Percentiles rank a stretch among this genome's conserved stretches.
Evolutionary conservation across 1,140 invertebrate genomes (phyloP).

Genomic region (Apis laboriosa): DNA sequence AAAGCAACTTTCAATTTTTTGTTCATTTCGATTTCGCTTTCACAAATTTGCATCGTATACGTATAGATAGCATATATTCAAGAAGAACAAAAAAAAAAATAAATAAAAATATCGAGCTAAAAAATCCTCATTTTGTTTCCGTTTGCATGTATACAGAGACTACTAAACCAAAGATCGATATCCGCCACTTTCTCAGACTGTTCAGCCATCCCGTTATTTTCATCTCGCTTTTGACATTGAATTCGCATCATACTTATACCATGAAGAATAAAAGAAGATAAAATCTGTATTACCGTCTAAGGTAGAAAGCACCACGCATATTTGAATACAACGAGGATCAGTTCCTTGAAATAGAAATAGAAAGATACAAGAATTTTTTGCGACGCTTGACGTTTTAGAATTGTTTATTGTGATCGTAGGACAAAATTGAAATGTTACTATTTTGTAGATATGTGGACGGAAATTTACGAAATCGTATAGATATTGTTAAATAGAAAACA

Average conservation of each 20-base stretch:
- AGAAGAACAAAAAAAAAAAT: not conserved
- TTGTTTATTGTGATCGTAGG: not conserved
- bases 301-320: not conserved
- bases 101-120: not conserved
- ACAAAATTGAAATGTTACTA: not conserved
- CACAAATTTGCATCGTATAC: conserved; percentile 6
- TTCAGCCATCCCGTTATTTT: conserved; percentile 40
- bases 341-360: not conserved
- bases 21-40: not conserved
- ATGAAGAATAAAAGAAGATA: conserved; percentile 48
- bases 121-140: conserved; percentile 13
- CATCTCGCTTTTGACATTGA: conserved; percentile 63
- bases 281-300: not conserved
- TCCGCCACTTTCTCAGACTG: conserved; percentile 48
- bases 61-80: not conserved
- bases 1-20: not conserved
- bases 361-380: not conserved
- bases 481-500: no score
- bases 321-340: conserved; percentile 2
- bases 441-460: no score
- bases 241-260: conserved; percentile 37
- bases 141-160: conserved; percentile 14
- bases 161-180: conserved; percentile 50
- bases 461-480: no score
- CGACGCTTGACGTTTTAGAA: not conserved